These are phyloP conservation scores for Chymomyza caudatula DNA, from an alignment of 2,888 invertebrate genomes.

Conservation along the genomic window DNA sequence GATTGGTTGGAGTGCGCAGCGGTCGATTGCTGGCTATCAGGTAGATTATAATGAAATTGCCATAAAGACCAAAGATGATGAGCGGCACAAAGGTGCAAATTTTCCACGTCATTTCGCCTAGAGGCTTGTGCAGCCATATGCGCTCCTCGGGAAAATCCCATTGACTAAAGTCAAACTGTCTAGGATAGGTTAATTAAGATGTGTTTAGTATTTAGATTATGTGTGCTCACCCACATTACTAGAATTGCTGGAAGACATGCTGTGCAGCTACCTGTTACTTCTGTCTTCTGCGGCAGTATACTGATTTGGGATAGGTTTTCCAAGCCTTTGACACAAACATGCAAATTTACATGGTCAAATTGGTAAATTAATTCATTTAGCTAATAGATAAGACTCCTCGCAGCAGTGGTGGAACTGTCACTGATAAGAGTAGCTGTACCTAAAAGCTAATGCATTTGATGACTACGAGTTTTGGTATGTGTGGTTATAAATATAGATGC, in stretches of 20 bases:
- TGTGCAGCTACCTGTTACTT: conserved; percentile 1
- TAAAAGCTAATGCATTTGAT: conserved; percentile 49
- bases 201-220: neutral
- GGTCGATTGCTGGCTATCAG: conserved; percentile 82
- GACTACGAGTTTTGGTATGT: too few species aligned
- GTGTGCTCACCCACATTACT: conserved; percentile 28
- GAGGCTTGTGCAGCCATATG: conserved; percentile 83
- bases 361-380: conserved; percentile 42
- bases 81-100: conserved; percentile 81
- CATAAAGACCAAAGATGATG: conserved; percentile 83
- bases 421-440: conserved; percentile 41
- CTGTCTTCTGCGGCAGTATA: conserved; percentile 16
- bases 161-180: conserved; percentile 78
- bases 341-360: conserved; percentile 43
- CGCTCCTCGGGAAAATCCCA: conserved; percentile 80
- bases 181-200: neutral
- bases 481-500: neutral
- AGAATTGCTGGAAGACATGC: conserved; percentile 29
- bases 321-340: conserved; percentile 7
- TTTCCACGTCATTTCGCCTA: conserved; percentile 82
- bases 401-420: conserved; percentile 49
- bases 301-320: conserved; percentile 20
- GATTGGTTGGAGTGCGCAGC: conserved; percentile 85
- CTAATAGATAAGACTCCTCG: conserved; percentile 58
- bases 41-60: conserved; percentile 83